phyloP scores from a whole-genome alignment of 2,888 invertebrate genomes.

The Drosophila neutralis region DNA sequence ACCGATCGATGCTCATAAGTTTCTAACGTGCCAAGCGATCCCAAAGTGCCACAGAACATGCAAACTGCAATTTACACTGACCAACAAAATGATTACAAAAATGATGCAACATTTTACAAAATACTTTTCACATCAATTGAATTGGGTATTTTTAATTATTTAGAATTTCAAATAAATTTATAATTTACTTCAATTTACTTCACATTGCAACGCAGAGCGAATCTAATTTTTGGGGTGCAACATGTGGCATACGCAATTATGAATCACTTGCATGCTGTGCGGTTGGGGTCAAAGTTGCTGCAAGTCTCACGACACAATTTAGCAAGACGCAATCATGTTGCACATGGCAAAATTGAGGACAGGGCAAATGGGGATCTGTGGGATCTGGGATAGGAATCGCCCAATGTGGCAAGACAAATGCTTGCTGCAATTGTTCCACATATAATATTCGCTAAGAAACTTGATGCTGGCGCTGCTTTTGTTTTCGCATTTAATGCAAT shows the following conservation, averaged over 20 bases:
- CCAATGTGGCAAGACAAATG: slow-evolving; percentile 7
- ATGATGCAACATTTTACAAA: background rate
- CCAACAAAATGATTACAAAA: slow-evolving; percentile 14
- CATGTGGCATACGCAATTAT: slow-evolving; percentile 40
- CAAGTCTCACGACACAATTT: slow-evolving; percentile 78
- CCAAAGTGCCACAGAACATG: slow-evolving; percentile 67
- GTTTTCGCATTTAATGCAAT: slow-evolving; percentile 83
- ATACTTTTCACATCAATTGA: background rate
- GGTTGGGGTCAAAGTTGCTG: slow-evolving; percentile 72
- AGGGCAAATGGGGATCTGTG: slow-evolving; percentile 16
- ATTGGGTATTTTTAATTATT: background rate
- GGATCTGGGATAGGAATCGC: slow-evolving; percentile 20
- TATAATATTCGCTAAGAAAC: slow-evolving; percentile 34
- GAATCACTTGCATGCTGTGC: slow-evolving; percentile 64
- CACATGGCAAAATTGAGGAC: slow-evolving; percentile 19
- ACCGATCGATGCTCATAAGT: slow-evolving; percentile 63
- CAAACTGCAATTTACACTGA: slow-evolving; percentile 67
- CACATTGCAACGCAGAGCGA: background rate
- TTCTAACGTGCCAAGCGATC: slow-evolving; percentile 36
- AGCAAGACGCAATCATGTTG: slow-evolving; percentile 15
- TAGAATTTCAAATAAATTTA: background rate
- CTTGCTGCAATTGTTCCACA: slow-evolving; percentile 38
- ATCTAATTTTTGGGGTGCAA: slow-evolving; percentile 19
- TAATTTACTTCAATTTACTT: background rate
- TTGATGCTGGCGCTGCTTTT: slow-evolving; percentile 53